Evolutionary conservation across 1,140 invertebrate species (phyloP).

Genomic region (Drosophila biarmipes): DNA sequence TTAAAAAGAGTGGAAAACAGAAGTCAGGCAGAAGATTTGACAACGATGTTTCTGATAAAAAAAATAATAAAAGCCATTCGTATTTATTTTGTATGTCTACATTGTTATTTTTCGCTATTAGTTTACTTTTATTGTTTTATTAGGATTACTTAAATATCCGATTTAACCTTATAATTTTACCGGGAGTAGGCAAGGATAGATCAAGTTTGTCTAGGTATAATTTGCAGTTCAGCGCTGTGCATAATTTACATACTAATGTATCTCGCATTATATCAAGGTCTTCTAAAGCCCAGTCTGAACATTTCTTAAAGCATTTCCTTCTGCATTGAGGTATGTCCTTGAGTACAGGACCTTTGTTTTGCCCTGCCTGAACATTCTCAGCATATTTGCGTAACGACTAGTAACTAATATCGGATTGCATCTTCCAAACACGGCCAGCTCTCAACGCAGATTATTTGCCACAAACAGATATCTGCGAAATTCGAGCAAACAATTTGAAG

Average conservation of each 20-base stretch:
- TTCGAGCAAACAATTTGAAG: conserved; percentile 59
- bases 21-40: background rate
- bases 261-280: too few species aligned
- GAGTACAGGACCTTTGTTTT: background rate
- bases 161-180: too few species aligned
- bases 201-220: too few species aligned
- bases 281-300: background rate
- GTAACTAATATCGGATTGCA: conserved; percentile 22
- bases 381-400: conserved; percentile 1
- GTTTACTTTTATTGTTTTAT: too few species aligned
- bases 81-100: too few species aligned
- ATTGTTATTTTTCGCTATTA: too few species aligned
- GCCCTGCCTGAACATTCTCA: background rate
- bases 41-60: too few species aligned
- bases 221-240: too few species aligned
- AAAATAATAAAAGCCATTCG: too few species aligned
- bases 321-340: background rate
- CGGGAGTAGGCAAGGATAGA: too few species aligned
- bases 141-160: too few species aligned
- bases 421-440: conserved; percentile 3
- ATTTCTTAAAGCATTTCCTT: background rate
- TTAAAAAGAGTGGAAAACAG: background rate
- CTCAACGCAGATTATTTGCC: conserved; percentile 49
- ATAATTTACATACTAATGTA: too few species aligned
- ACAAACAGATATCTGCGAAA: conserved; percentile 57